These are phyloP conservation scores for Phalacrocorax carbo DNA, from an alignment of 2,113 vertebrate genomes.

Conservation along the genomic window DNA sequence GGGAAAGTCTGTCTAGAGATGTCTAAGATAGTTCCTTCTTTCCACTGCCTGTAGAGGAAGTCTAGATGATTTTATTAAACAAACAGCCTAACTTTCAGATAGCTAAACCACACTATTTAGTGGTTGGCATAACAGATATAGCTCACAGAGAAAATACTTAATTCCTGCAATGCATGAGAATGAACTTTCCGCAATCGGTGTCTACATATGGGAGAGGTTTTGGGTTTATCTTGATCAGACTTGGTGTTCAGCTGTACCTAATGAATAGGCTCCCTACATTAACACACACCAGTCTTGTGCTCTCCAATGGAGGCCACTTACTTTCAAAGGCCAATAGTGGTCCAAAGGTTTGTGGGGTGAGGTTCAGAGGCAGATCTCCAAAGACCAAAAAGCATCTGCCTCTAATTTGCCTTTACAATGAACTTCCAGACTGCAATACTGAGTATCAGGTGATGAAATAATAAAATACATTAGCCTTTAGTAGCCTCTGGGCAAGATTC, in stretches of 20 bases:
- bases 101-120: background rate
- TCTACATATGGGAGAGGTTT: background rate
- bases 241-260: background rate
- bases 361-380: background rate
- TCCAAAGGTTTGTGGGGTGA: background rate
- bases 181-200: background rate
- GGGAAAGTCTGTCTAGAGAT: background rate
- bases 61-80: constrained; percentile 3
- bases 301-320: background rate
- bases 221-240: background rate
- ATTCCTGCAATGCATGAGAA: background rate
- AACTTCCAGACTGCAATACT: background rate
- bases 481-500: background rate
- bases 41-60: background rate
- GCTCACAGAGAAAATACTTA: background rate
- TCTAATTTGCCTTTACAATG: background rate
- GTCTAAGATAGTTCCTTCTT: background rate
- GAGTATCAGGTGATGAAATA: background rate
- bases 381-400: background rate
- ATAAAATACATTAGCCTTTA: background rate
- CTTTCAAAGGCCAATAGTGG: background rate
- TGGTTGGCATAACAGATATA: background rate
- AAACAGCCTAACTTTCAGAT: background rate
- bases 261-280: background rate
- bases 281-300: background rate